Base-by-base conservation (phyloP, 2,888 invertebrate genomes). In the Philaethria dido region DNA sequence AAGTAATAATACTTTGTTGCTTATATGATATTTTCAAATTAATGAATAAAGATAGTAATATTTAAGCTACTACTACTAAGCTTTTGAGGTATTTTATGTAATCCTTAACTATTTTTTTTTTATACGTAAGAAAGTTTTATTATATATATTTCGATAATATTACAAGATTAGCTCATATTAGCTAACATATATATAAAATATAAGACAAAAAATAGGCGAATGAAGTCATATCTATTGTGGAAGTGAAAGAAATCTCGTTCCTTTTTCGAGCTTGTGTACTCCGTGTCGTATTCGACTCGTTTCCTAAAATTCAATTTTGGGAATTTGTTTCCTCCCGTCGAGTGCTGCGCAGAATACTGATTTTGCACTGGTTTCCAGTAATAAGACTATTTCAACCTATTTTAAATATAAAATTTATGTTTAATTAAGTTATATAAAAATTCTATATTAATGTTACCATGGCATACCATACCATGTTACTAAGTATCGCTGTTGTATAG, bases 271-370 rank as follows among this genome's bases (percentile, higher is more conserved):
- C 90, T 91, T 88, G 85, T 90, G 80, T 87, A 88, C 85, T 77
- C 84, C 82, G 85, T 86, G 92, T 91, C 89, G 92, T 89, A 89
- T 90, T 89, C 91, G 90, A 90, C 91, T 92, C 91, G 92, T 92
- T 92, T 88, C 90, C 82, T 86, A 90, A 92, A 92, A 92, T 92
- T 92, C 92, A 92, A 92, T 92, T 92, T 92, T 91, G 92, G 89
- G 88, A 92, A 92, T 92, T 92, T 92, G 92, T 92, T 90, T 88
- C 91, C 89, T 88, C 87, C 83, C 87, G 85, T 82, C 83, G 89
- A 85, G 85, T 80, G 83, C 82, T 81, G 89, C 75, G 76, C 82
- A 78, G 92, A 92, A 92, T 92, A 92, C 92, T 92, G 87, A 92
- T 92, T 87, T 61, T 13, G 69, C 48, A 82, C 59, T 63, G 66